Evolutionary conservation across 2,888 invertebrate species (phyloP), one percentile per base, ranked within the genome.

Genomic region (Zygaena filipendulae): DNA sequence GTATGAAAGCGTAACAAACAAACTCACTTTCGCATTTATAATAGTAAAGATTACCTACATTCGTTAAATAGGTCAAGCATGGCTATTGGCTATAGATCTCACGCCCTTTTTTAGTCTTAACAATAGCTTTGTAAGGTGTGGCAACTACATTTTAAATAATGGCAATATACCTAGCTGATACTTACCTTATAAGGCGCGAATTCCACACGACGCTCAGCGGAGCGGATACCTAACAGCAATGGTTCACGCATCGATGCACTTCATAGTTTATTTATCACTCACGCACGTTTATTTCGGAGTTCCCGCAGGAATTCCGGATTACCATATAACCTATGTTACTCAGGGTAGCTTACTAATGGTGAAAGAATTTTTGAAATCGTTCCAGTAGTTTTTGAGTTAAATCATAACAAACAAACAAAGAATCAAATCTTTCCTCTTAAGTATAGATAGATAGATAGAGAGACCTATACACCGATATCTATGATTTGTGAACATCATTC

Each of bases 141-240:
- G 56, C 47, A 35, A 37, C 43, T 36, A 45, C 42, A 38, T 26
- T 30, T 24, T 19, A 22, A 8, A 23, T 28, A 29, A 36, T 33
- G 38, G 38, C 47, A 41, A 45, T 42, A n/a, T n/a, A n/a, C n/a
- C n/a, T n/a, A n/a, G n/a, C n/a, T 7, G 7, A 16, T 6, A 16
- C 47, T 39, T 49, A 50, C 70, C 70, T 67, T 72, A 72, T 71
- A 72, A 51, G 74, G 74, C 33, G 30, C 45, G 68, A 66, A 69
- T 70, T 61, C 66, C 63, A 49, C 47, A 45, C 52, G 47, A 42
- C 45, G 53, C 45, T 50, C 56, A 52, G 36, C 52, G 40, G 51
- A 58, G 58, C 59, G 59, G 52, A 52, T 58, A 61, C 62, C 4
- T 16, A 16, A 16, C 16, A 16, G 49, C 36, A 41, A 25, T 29